Conservation (phyloP, 2,113 vertebrate genomes). For the Grammomys dolichurus region DNA sequence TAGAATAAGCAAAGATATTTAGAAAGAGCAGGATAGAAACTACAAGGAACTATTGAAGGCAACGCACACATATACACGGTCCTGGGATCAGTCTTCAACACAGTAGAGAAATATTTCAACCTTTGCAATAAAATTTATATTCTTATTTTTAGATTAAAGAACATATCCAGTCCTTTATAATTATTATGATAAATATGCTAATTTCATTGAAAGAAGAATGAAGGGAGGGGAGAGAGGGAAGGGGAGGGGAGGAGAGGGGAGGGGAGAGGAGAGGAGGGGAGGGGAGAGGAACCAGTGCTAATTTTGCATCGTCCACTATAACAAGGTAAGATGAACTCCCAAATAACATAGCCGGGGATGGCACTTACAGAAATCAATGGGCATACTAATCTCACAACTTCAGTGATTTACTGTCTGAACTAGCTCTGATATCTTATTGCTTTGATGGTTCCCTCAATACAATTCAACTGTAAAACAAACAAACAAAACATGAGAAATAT, state of each 20-base stretch:
- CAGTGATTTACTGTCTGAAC: background rate
- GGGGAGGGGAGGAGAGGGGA: no score
- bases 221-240: background rate
- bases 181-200: constrained; percentile 25
- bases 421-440: background rate
- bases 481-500: constrained; percentile 1
- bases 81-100: background rate
- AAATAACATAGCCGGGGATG: background rate
- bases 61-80: background rate
- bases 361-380: background rate
- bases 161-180: background rate
- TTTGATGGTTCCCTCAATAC: constrained; percentile 27
- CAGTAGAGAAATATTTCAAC: background rate
- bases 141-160: background rate
- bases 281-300: background rate
- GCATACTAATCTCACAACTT: background rate
- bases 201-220: background rate
- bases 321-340: background rate
- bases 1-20: constrained; percentile 11
- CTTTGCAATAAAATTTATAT: constrained; percentile 18
- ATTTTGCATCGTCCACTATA: constrained; percentile 7
- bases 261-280: background rate
- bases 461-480: background rate
- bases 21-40: background rate
- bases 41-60: background rate